Evolutionary conservation across 2,113 vertebrate genomes (phyloP).

Genomic region (Clupea harengus): DNA sequence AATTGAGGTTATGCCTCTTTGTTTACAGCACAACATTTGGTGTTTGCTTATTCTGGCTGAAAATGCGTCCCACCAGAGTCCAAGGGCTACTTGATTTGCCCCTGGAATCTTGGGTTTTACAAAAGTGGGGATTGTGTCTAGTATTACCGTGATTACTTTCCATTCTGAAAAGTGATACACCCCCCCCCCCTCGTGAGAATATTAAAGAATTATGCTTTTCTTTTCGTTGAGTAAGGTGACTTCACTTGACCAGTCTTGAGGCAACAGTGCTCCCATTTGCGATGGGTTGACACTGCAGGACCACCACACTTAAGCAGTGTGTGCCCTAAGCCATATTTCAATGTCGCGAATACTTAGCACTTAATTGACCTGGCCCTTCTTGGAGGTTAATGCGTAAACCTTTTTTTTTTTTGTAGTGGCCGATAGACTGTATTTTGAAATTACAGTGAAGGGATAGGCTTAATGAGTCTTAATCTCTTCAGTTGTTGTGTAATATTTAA

Average conservation of each 20-base stretch:
- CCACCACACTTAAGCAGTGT: slow-evolving; percentile 30
- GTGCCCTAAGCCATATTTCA: slow-evolving; percentile 40
- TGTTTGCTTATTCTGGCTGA: background rate
- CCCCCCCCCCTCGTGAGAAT: background rate
- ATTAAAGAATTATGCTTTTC: background rate
- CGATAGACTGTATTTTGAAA: background rate
- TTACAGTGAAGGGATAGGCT: background rate
- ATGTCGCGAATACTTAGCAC: background rate
- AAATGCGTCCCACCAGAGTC: background rate
- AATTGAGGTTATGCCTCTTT: background rate
- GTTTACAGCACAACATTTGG: background rate
- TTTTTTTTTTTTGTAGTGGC: background rate
- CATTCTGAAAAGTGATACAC: background rate
- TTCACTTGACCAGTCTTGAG: background rate
- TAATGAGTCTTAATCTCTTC: background rate
- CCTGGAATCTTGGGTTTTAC: background rate
- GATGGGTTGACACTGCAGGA: slow-evolving; percentile 6
- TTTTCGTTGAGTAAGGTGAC: background rate
- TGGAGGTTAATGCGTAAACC: background rate
- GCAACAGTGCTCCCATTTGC: background rate
- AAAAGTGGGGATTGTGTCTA: background rate
- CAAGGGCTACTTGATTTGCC: background rate
- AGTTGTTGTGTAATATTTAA: background rate
- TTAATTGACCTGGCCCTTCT: background rate
- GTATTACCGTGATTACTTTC: background rate